Base-by-base conservation (phyloP, 2,113 vertebrate genomes). In the Athene noctua region DNA sequence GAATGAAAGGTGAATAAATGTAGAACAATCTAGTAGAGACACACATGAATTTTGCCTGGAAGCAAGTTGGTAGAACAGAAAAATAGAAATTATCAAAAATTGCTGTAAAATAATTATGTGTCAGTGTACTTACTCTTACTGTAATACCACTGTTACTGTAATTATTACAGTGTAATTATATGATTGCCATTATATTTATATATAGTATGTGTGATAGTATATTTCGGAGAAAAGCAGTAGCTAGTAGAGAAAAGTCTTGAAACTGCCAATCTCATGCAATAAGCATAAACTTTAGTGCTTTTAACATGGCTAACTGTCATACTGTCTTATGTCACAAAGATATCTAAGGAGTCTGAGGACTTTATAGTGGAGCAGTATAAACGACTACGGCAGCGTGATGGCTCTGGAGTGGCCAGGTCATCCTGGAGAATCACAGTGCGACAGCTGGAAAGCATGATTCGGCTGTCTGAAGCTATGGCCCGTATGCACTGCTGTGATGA, bases 281-380 rank as follows among this genome's bases (percentile, higher is more conserved):
- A 44, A 91, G 13, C 15, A 11, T 29, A 16, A 68, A 29, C 23
- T 67, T 46, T 4, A 89, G 22, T n/a, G 15, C 8, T 52, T 57
- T 30, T 68, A 46, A 36, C 27, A 8, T 14, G 51, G 6, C 42
- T 29, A 52, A n/a, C 36, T 90, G 34, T 80, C 77, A 8, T 65
- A 7, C 26, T 47, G 17, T 54, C 59, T 91, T 91, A 2, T 65
- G 32, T 63, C 65, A 73, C 92, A 71, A 95, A 99, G 99, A 99
- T 99, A 92, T 99, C 99, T 71, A 99, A 98, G 83, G 99, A 99
- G 77, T 99, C 99, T 0, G 99, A 99, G 68, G 99, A 99, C 96
- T 99, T 99, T 89, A 99, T 99, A n/a, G 99, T 99, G 21, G 99
- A 99, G 96, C 99, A 99, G 94, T 99, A 99, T 97, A 99, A 99